Evolutionary conservation across 2,113 vertebrate genomes (phyloP), one percentile per base, ranked within the genome.

Genomic region (Leucopsar rothschildi): DNA sequence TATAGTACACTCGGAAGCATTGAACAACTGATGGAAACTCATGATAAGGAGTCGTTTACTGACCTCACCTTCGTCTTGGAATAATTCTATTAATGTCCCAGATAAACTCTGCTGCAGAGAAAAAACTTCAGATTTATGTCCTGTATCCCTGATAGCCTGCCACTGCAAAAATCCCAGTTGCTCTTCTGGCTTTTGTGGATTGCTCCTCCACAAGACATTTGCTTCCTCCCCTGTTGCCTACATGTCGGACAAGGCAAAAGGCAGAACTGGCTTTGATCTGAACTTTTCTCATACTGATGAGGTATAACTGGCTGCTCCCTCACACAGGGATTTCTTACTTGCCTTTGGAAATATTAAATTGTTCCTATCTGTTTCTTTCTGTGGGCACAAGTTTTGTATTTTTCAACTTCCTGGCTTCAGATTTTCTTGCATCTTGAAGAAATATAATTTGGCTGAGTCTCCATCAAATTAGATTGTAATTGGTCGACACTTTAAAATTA

Each of bases 141-240:
- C 18, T 18, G 12, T 63, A 16, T 31, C 0, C 1, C 53, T 52
- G 55, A 14, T 10, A 39, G 23, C 25, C 50, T 31, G 15, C 6
- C 11, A 29, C 31, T 19, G 50, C 60, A 35, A 52, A 77, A 78
- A 56, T 63, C n/a, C 27, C 64, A 65, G 24, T 45, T 5, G 1
- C 35, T 73, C 33, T 57, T 12, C 40, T 78, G n/a, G 6, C 15
- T 76, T 71, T 56, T 11, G 2, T 39, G 45, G 37, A 22, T 78
- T 11, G 2, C 52, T 81, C 21, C 52, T 59, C 40, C 14, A 7
- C 21, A 14, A 12, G 21, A 18, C 19, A 9, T 78, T 92, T 82
- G 9, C n/a, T 88, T 75, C n/a, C 14, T 82, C 12, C n/a, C 8
- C 8, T 3, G 0, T 90, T 84, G 13, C 39, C 25, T 50, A 15